These are phyloP conservation scores for Epinotia bilunana DNA, from an alignment of 2,888 invertebrate species.

Conservation along the genomic window DNA sequence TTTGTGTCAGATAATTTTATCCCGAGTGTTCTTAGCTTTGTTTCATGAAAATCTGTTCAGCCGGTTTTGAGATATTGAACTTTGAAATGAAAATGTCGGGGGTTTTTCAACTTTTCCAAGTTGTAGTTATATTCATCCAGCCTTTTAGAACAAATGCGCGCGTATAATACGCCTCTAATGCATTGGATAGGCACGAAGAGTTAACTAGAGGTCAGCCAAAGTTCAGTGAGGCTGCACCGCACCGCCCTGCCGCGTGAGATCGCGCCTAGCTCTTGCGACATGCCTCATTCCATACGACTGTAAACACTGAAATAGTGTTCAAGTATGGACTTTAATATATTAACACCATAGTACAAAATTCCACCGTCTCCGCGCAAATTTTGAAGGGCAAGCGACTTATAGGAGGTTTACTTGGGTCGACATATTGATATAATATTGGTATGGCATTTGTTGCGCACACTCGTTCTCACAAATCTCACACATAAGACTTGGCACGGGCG, in stretches of 20 bases:
- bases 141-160: conserved; percentile 27
- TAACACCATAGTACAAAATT: conserved; percentile 22
- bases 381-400: conserved; percentile 24
- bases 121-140: neutral
- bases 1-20: no score
- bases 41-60: no score
- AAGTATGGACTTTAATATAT: conserved; percentile 25
- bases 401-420: neutral
- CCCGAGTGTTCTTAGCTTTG: no score
- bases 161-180: conserved; percentile 33
- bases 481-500: neutral
- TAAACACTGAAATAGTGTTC: conserved; percentile 34
- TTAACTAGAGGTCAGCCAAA: conserved; percentile 65
- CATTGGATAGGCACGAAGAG: conserved; percentile 37
- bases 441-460: neutral
- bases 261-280: conserved; percentile 57
- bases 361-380: neutral
- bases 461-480: neutral
- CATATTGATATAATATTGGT: neutral
- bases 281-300: conserved; percentile 42
- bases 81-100: no score
- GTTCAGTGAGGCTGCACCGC: conserved; percentile 62
- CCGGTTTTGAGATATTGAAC: no score
- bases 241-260: conserved; percentile 52
- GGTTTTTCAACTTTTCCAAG: no score